A percentile compares a stretch with the other conserved stretches of the same genome.
Evolutionary conservation across 2,797 vertebrate species (phyloP).

Genomic region (Gephyroberyx darwinii): DNA sequence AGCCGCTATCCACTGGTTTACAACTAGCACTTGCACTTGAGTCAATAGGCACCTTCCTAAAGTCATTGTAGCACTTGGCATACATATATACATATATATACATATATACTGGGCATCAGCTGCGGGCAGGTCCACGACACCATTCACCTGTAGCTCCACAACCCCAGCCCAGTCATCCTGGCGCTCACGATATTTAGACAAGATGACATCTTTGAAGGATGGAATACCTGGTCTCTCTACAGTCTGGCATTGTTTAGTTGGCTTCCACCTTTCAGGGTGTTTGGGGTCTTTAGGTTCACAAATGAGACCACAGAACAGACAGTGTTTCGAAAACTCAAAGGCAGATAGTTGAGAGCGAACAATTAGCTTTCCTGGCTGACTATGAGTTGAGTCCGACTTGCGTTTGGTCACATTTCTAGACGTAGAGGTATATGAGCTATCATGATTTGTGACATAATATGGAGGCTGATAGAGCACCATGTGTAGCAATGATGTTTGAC

Average conservation of each 20-base stretch:
- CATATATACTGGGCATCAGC: too few relatives aligned
- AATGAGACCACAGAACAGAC: conserved; percentile 1
- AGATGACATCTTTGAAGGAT: too few relatives aligned
- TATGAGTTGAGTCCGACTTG: too few relatives aligned
- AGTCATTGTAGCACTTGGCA: too few relatives aligned
- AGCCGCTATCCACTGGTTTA: too few relatives aligned
- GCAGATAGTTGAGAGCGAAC: too few relatives aligned
- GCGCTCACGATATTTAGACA: neutral
- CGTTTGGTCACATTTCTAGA: neutral
- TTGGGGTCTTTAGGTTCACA: neutral
- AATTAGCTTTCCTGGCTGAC: too few relatives aligned
- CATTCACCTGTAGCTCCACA: neutral
- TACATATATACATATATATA: too few relatives aligned
- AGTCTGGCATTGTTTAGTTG: conserved; percentile 3
- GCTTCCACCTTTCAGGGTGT: neutral
- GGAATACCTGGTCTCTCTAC: neutral
- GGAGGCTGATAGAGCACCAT: neutral
- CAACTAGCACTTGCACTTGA: too few relatives aligned
- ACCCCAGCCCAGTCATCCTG: neutral
- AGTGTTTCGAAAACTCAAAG: neutral
- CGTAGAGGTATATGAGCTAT: neutral
- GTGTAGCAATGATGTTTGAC: neutral
- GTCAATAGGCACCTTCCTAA: too few relatives aligned
- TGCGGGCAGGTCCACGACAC: neutral
- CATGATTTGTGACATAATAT: conserved; percentile 1